Percentiles rank a stretch among this genome's conserved stretches.
Evolutionary conservation across 37 sponge, comb jelly and placozoan species (phyloP).

Genomic region (Oopsacas minuta): DNA sequence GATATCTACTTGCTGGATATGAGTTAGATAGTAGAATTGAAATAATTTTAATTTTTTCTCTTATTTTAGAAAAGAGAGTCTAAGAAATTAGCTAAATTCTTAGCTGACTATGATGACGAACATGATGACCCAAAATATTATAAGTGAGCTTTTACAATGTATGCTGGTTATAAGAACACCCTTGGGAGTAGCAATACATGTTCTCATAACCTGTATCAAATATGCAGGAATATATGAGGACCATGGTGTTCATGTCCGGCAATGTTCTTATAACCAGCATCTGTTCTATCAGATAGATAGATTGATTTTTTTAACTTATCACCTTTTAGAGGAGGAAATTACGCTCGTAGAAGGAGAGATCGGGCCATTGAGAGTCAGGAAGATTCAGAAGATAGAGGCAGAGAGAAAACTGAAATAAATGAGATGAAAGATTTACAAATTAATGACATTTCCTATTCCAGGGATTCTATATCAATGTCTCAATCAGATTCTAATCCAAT

Average conservation of each 20-base stretch:
- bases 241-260: too few species aligned
- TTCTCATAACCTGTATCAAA: too few species aligned
- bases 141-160: constrained; percentile 29
- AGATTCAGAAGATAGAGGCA: constrained; percentile 69
- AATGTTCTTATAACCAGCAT: too few species aligned
- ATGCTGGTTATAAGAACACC: neutral
- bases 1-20: neutral
- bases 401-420: constrained; percentile 40
- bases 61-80: constrained; percentile 45
- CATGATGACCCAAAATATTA: constrained; percentile 86
- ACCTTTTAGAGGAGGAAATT: constrained; percentile 41
- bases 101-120: constrained; percentile 87
- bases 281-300: too few species aligned
- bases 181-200: too few species aligned
- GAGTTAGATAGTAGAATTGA: neutral
- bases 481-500: neutral
- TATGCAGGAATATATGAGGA: too few species aligned
- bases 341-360: constrained; percentile 51
- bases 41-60: neutral
- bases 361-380: constrained; percentile 72
- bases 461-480: neutral
- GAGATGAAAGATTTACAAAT: neutral
- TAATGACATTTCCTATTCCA: neutral
- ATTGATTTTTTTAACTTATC: too few species aligned
- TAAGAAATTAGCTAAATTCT: constrained; percentile 49